A percentile compares a stretch with the other conserved stretches of the same genome.
Conservation (phyloP, 2,797 vertebrate species). For the Petrocephalus sullivani region DNA sequence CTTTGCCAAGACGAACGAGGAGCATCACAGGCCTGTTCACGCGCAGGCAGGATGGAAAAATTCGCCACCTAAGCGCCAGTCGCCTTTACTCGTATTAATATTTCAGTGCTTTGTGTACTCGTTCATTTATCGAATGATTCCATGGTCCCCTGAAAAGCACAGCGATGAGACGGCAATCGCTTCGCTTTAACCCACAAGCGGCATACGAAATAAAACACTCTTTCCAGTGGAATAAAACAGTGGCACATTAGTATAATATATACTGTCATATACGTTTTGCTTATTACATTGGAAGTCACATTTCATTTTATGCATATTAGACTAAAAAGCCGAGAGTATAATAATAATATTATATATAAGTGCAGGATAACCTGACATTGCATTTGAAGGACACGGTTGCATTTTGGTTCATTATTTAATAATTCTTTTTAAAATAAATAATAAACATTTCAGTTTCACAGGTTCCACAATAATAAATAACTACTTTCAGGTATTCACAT, state of each 20-base stretch:
- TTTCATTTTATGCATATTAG: not conserved
- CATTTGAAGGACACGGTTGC: not conserved
- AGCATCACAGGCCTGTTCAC: conserved; percentile 2
- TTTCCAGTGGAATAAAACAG: not conserved
- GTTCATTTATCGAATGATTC: not conserved
- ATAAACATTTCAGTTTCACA: conserved; percentile 6
- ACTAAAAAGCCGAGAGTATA: not conserved
- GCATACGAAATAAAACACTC: not conserved
- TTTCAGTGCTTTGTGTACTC: not conserved
- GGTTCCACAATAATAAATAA: conserved; percentile 10
- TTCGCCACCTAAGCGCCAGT: not conserved
- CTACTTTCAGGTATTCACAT: not conserved
- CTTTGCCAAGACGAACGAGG: conserved; percentile 53
- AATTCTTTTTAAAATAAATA: conserved; percentile 3
- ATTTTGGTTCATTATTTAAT: not conserved
- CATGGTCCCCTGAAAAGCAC: not conserved
- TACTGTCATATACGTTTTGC: not conserved
- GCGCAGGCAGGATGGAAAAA: not conserved
- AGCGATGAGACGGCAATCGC: not conserved
- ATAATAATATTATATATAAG: not conserved
- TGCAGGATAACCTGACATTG: not conserved
- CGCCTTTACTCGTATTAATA: not conserved
- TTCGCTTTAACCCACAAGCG: not conserved
- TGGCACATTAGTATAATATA: not conserved
- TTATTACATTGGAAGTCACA: not conserved